Conservation (phyloP, 1,140 invertebrate species). For the Caenorhabditis briggsae region DNA sequence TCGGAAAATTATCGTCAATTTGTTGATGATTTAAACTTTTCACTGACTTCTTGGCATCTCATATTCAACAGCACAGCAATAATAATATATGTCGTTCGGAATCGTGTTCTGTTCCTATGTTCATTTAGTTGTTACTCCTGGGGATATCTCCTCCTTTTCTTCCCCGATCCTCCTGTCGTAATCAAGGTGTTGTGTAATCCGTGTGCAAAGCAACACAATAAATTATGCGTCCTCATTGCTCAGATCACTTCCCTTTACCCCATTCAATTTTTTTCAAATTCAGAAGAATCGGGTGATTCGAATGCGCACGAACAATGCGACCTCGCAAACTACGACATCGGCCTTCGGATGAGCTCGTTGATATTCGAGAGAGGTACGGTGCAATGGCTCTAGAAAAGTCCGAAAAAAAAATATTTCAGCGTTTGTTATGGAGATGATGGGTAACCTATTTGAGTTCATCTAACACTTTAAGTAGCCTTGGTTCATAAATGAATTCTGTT, state of each 20-base stretch:
- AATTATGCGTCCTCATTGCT: neutral
- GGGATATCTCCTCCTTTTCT: too few relatives aligned
- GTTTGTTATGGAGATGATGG: slow-evolving; percentile 22
- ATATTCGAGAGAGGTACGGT: slow-evolving; percentile 31
- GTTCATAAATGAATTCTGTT: too few relatives aligned
- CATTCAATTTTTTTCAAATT: slow-evolving; percentile 19
- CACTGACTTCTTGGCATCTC: neutral
- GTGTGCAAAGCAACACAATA: slow-evolving; percentile 36
- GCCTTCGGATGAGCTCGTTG: slow-evolving; percentile 41
- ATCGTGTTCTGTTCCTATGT: neutral
- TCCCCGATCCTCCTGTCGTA: neutral
- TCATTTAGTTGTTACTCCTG: neutral
- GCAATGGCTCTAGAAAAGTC: neutral
- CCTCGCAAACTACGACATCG: slow-evolving; percentile 49
- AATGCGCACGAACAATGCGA: slow-evolving; percentile 43
- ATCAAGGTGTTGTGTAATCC: slow-evolving; percentile 39
- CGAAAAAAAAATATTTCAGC: slow-evolving; percentile 20
- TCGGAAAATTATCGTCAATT: too few relatives aligned
- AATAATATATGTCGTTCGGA: too few relatives aligned
- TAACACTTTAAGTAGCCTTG: neutral
- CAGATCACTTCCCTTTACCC: too few relatives aligned
- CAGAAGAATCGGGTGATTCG: neutral
- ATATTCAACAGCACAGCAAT: too few relatives aligned
- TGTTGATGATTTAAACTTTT: neutral
- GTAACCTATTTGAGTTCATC: neutral